Evolutionary conservation across 2,888 invertebrate species (phyloP), one percentile per base, ranked within the genome.

Genomic region (Neoitamus cyanurus): DNA sequence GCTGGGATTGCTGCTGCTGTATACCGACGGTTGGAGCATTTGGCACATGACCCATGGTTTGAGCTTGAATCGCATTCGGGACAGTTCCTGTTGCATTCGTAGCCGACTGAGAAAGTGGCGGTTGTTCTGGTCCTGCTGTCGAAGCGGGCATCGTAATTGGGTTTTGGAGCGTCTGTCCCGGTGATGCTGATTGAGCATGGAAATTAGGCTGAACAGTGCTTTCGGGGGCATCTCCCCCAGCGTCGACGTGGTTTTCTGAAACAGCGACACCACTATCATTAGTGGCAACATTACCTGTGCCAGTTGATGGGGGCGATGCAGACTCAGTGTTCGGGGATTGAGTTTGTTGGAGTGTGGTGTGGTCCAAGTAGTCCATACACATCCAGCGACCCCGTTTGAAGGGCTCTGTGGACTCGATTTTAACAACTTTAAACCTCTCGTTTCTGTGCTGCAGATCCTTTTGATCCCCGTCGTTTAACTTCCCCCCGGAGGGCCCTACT

Each of bases 331-430:
- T 84, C 28, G 84, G 48, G 37, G 83, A 70, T 83, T 84, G 83
- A 9, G 42, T 68, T n/a, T 84, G 84, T 87, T 93, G 93, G 85
- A 92, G 90, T 84, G 94, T 93, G 77, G 95, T 95, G 89, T 97
- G 96, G 92, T 98, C 97, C 88, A 97, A 92, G 91, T 97, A 98
- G 91, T 98, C 98, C 95, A 97, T 96, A 91, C 98, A 98, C 91
- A 95, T 95, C 98, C 98, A 98, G 88, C 98, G 93, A 31, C 98
- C 98, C 85, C 98, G 94, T 88, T 96, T 95, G 90, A 97, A 97
- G 20, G 98, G 97, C 92, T 97, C 97, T n/a, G 97, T 97, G 88
- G 97, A 97, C 92, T 97, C 97, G 88, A 98, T 97, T 93, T 98
- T 98, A 48, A 98, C 98, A 88, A 98, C 97, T 93, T 97, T 97